These are phyloP conservation scores for Drosophila acutilabella DNA, from an alignment of 2,888 invertebrate genomes.

Conservation along the genomic window DNA sequence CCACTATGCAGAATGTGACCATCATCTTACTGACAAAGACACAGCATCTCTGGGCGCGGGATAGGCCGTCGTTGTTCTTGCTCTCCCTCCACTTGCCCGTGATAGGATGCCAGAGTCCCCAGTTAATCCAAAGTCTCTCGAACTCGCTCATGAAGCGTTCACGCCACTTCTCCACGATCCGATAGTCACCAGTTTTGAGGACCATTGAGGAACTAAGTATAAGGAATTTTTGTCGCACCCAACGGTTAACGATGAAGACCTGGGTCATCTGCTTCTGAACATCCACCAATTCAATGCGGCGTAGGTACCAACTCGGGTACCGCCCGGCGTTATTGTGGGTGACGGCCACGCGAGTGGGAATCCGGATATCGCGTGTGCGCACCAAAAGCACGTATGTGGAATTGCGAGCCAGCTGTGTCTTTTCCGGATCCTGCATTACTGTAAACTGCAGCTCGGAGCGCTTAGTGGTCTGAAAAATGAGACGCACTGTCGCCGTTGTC, in stretches of 20 bases:
- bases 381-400: slow-evolving; percentile 51
- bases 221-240: slow-evolving; percentile 49
- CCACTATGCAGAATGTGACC: slow-evolving; percentile 20
- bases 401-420: slow-evolving; percentile 44
- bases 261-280: slow-evolving; percentile 50
- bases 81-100: slow-evolving; percentile 55
- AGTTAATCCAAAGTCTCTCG: slow-evolving; percentile 44
- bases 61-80: slow-evolving; percentile 20
- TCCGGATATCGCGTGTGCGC: slow-evolving; percentile 57
- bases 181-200: slow-evolving; percentile 26
- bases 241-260: slow-evolving; percentile 47
- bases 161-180: background rate
- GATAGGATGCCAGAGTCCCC: slow-evolving; percentile 64
- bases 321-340: slow-evolving; percentile 61
- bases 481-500: slow-evolving; percentile 57
- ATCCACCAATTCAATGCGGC: slow-evolving; percentile 50
- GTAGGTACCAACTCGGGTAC: slow-evolving; percentile 62
- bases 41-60: slow-evolving; percentile 58
- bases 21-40: slow-evolving; percentile 51
- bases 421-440: slow-evolving; percentile 54
- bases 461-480: slow-evolving; percentile 41
- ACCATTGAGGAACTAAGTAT: slow-evolving; percentile 39
- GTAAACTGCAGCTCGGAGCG: slow-evolving; percentile 30
- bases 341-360: slow-evolving; percentile 53
- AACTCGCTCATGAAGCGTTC: slow-evolving; percentile 27